Conservation (phyloP, 1,140 invertebrate genomes). For the Batillaria attramentaria region DNA sequence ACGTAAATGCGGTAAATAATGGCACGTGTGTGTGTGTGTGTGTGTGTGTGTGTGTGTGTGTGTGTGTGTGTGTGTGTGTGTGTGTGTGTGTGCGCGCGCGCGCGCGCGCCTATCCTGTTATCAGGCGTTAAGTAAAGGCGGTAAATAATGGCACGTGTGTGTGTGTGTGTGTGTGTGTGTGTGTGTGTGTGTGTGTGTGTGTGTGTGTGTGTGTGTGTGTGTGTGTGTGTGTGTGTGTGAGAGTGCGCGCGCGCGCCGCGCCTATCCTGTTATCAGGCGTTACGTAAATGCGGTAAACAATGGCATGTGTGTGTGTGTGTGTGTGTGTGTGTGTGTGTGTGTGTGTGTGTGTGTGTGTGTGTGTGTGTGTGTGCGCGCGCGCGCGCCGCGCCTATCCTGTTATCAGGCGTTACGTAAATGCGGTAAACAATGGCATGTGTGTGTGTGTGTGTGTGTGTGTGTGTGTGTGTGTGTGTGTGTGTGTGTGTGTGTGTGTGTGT, state of each 20-base stretch:
- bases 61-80: not conserved
- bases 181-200: conserved; percentile 1
- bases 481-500: conserved; percentile 1
- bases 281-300: not conserved
- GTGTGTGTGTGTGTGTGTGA: conserved; percentile 10
- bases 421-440: not conserved
- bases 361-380: not conserved
- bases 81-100: not conserved
- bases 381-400: not conserved
- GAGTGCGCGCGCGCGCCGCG: not conserved
- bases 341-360: not conserved
- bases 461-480: conserved; percentile 1
- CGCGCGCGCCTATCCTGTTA: not conserved
- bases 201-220: conserved; percentile 1
- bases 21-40: not conserved
- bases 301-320: not conserved
- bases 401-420: not conserved
- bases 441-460: not conserved
- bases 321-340: not conserved
- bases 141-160: not conserved
- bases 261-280: not conserved
- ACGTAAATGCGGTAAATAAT: not conserved
- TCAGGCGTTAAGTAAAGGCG: not conserved
- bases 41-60: not conserved
- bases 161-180: not conserved